phyloP scores from a whole-genome alignment of 2,888 invertebrate genomes.

The Andricus curvator region DNA sequence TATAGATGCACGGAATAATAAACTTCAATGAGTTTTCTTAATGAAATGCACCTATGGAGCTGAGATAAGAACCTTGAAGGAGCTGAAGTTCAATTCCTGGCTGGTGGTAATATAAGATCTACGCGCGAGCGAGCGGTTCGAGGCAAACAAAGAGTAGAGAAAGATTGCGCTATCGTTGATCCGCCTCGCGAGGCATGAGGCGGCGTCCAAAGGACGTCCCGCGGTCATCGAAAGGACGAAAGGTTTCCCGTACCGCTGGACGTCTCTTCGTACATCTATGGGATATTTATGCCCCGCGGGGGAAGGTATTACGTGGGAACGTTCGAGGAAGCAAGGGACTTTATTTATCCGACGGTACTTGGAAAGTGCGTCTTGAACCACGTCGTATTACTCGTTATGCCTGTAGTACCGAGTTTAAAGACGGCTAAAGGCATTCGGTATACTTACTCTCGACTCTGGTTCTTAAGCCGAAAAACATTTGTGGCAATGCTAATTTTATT shows the following conservation, averaged over 20 bases:
- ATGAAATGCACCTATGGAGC: no score
- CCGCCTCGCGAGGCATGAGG: not conserved
- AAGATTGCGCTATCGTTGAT: constrained; percentile 10
- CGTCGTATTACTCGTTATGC: constrained; percentile 28
- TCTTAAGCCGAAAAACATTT: constrained; percentile 67
- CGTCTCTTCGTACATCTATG: constrained; percentile 24
- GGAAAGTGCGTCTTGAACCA: constrained; percentile 35
- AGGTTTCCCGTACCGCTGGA: constrained; percentile 30
- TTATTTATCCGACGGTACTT: constrained; percentile 30
- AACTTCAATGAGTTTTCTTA: no score
- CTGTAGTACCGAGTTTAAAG: constrained; percentile 35
- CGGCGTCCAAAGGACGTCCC: constrained; percentile 39
- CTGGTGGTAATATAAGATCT: not conserved
- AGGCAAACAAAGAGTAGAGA: constrained; percentile 16
- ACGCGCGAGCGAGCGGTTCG: not conserved
- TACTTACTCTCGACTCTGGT: constrained; percentile 22
- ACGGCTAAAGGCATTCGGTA: constrained; percentile 27
- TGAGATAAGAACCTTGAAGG: not conserved
- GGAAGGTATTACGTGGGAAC: constrained; percentile 40
- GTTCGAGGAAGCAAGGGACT: constrained; percentile 30
- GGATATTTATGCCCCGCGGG: constrained; percentile 30
- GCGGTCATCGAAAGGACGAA: constrained; percentile 41
- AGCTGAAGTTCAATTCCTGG: not conserved
- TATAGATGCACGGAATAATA: no score
- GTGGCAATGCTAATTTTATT: constrained; percentile 75